Percentiles rank a stretch among this genome's conserved stretches.
These are phyloP conservation scores for Scaptomyza flava DNA, from an alignment of 2,888 invertebrate species.

Conservation along the genomic window DNA sequence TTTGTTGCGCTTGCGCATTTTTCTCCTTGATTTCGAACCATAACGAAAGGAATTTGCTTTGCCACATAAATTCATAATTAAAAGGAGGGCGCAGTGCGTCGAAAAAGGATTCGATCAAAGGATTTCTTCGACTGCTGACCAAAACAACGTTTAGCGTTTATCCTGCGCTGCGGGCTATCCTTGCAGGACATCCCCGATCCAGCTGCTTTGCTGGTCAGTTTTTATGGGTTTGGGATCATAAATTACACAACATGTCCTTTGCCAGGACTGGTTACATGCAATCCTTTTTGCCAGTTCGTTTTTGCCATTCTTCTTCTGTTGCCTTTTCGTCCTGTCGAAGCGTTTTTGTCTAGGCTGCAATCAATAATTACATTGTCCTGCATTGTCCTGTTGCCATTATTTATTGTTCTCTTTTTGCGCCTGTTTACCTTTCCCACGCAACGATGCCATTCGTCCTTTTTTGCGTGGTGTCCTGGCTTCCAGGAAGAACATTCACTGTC, in stretches of 20 bases:
- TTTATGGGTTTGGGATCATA: conserved; percentile 38
- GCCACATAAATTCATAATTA: conserved; percentile 60
- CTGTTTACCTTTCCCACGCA: conserved; percentile 75
- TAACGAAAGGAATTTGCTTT: conserved; percentile 36
- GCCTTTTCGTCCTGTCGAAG: conserved; percentile 5
- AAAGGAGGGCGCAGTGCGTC: conserved; percentile 32
- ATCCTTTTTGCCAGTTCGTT: conserved; percentile 62
- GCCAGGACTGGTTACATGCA: conserved; percentile 31
- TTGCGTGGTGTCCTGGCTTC: conserved; percentile 51
- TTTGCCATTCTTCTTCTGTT: conserved; percentile 8
- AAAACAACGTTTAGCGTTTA: conserved; percentile 16
- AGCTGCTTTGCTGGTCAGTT: conserved; percentile 48
- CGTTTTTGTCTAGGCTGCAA: conserved; percentile 16
- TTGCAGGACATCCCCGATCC: conserved; percentile 22
- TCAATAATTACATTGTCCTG: conserved; percentile 65
- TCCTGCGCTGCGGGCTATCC: conserved; percentile 21
- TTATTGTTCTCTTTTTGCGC: conserved; percentile 60
- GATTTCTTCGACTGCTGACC: conserved; percentile 27
- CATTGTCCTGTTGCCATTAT: conserved; percentile 54
- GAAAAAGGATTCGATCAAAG: conserved; percentile 53
- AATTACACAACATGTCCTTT: conserved; percentile 61
- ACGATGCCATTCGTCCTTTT: conserved; percentile 29
- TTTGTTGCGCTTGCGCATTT: conserved; percentile 54
- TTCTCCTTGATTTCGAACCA: conserved; percentile 25
- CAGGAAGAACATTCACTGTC: conserved; percentile 21